A percentile compares a stretch with the other conserved stretches of the same genome.
These are phyloP conservation scores for Chymomyza procnemis DNA, from an alignment of 2,888 invertebrate genomes.

Conservation along the genomic window DNA sequence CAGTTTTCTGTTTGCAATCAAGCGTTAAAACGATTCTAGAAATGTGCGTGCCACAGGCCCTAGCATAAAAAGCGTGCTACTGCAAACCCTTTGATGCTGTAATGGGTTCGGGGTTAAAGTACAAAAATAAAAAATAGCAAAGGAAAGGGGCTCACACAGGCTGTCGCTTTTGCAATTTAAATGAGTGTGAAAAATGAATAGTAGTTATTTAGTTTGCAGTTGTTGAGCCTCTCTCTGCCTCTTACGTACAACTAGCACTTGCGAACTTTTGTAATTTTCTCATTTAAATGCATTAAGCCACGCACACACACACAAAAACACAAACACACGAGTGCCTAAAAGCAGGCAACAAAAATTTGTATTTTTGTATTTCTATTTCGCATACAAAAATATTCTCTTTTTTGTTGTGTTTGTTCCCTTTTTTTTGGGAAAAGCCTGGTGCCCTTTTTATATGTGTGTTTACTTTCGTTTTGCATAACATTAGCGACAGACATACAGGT, in stretches of 20 bases:
- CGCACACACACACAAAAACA: neutral
- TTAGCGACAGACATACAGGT: constrained; percentile 37
- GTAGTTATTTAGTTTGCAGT: neutral
- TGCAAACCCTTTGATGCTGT: neutral
- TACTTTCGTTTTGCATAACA: constrained; percentile 53
- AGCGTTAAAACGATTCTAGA: constrained; percentile 12
- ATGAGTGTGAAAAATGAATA: constrained; percentile 8
- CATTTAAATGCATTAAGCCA: constrained; percentile 70
- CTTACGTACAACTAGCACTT: neutral
- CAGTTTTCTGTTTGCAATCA: constrained; percentile 38
- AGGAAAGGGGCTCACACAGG: neutral
- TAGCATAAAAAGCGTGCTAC: neutral
- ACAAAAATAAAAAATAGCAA: neutral
- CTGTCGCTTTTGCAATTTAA: neutral
- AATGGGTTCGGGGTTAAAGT: too few relatives aligned
- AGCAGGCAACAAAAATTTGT: constrained; percentile 47
- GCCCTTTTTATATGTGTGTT: constrained; percentile 24
- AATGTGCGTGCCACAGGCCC: neutral
- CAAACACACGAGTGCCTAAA: constrained; percentile 36
- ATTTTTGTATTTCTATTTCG: constrained; percentile 10
- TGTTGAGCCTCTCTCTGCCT: neutral
- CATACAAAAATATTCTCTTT: neutral
- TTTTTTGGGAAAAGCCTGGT: neutral
- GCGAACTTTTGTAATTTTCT: constrained; percentile 61
- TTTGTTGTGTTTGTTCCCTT: neutral